Conservation (phyloP, 2,888 invertebrate genomes). For the Phania funesta region DNA sequence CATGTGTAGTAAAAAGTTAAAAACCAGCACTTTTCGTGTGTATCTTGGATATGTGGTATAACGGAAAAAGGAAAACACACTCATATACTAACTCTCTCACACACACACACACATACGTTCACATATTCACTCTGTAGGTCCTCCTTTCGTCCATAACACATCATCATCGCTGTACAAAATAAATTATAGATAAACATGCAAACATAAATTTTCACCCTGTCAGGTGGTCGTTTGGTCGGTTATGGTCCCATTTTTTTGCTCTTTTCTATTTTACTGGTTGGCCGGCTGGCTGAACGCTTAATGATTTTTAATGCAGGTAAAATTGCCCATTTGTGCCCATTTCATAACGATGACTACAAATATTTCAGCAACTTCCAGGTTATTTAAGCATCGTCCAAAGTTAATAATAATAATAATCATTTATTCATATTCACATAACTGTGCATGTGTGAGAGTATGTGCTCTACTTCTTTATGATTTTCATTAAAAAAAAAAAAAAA, state of each 20-base stretch:
- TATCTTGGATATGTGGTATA: constrained; percentile 36
- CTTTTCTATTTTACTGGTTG: constrained; percentile 10
- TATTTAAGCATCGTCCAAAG: constrained; percentile 45
- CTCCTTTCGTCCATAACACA: neutral
- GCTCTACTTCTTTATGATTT: neutral
- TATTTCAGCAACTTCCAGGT: constrained; percentile 35
- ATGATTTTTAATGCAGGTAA: neutral
- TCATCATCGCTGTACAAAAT: constrained; percentile 67
- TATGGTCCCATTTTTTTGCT: constrained; percentile 17
- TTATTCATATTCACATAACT: constrained; percentile 1
- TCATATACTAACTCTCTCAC: neutral
- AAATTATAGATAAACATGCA: constrained; percentile 77
- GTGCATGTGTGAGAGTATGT: neutral
- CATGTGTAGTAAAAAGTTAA: constrained; percentile 48
- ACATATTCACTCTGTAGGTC: constrained; percentile 2
- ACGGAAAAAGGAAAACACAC: constrained; percentile 49
- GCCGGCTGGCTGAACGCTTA: constrained; percentile 13
- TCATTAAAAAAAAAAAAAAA: no score
- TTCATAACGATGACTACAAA: constrained; percentile 36
- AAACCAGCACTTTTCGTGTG: constrained; percentile 35
- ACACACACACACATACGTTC: constrained; percentile 3
- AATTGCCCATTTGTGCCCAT: constrained; percentile 19
- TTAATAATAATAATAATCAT: constrained; percentile 54
- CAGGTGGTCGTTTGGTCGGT: constrained; percentile 74
- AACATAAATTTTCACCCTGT: constrained; percentile 78